phyloP scores from a whole-genome alignment of 2,888 invertebrate species.

The Euphydryas editha region DNA sequence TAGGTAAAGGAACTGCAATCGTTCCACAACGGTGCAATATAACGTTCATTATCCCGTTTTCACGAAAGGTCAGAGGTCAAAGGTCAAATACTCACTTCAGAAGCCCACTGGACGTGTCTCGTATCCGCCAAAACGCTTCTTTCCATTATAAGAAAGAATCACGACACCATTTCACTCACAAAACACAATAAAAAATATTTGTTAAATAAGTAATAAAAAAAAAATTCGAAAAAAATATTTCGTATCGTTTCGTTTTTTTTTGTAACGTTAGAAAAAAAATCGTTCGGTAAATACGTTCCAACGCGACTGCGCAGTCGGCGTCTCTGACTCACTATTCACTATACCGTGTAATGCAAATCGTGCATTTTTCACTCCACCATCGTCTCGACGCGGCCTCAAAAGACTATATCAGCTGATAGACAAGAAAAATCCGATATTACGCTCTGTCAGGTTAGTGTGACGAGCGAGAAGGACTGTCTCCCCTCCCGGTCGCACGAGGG shows the following conservation, averaged over 20 bases:
- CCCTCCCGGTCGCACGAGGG: slow-evolving; percentile 64
- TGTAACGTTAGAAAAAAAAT: slow-evolving; percentile 48
- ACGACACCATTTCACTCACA: slow-evolving; percentile 72
- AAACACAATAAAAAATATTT: slow-evolving; percentile 49
- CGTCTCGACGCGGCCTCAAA: slow-evolving; percentile 22
- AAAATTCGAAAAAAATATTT: slow-evolving; percentile 51
- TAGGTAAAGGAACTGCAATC: slow-evolving; percentile 19
- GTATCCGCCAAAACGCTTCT: slow-evolving; percentile 71
- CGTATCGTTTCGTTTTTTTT: slow-evolving; percentile 4
- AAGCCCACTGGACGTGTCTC: slow-evolving; percentile 76
- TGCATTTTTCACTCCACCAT: slow-evolving; percentile 61
- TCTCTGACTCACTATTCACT: slow-evolving; percentile 62
- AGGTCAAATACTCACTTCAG: slow-evolving; percentile 66
- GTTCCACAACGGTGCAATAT: slow-evolving; percentile 17
- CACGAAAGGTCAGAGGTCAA: slow-evolving; percentile 30
- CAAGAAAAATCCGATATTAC: slow-evolving; percentile 65
- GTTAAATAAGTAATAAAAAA: slow-evolving; percentile 35
- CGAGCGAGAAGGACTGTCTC: slow-evolving; percentile 56
- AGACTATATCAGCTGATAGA: slow-evolving; percentile 67
- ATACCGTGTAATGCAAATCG: slow-evolving; percentile 67
- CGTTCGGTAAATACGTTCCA: slow-evolving; percentile 66
- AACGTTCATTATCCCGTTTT: slow-evolving; percentile 8
- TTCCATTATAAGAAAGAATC: slow-evolving; percentile 71
- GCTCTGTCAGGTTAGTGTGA: slow-evolving; percentile 76
- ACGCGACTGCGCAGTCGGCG: slow-evolving; percentile 60